Percentiles rank a stretch among this genome's conserved stretches.
Evolutionary conservation across 1,140 invertebrate species (phyloP).

Genomic region (Eurosta solidaginis): DNA sequence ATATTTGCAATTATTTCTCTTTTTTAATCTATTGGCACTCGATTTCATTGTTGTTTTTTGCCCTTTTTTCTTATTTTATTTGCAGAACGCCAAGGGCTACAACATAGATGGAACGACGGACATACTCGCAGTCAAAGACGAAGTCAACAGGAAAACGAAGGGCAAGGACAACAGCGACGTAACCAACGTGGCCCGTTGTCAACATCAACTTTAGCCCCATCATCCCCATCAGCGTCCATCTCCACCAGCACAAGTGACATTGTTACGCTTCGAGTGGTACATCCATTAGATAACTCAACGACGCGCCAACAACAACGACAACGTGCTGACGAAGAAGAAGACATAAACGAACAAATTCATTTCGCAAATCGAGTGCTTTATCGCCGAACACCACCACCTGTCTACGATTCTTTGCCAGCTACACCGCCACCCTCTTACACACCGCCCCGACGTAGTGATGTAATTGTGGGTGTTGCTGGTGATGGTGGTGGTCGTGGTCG

Average conservation of each 20-base stretch:
- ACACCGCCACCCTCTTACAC: slow-evolving; percentile 54
- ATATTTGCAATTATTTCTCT: not conserved
- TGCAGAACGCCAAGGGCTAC: slow-evolving; percentile 10
- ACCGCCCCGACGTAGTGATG: slow-evolving; percentile 36
- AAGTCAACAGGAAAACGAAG: not conserved
- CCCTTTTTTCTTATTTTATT: not conserved
- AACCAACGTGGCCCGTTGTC: not conserved
- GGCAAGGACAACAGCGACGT: not conserved
- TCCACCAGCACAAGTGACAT: not conserved
- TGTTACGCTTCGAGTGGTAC: slow-evolving; percentile 6
- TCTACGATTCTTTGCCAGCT: slow-evolving; percentile 40
- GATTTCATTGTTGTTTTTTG: not conserved
- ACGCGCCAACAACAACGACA: not conserved
- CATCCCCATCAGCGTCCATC: too few species aligned
- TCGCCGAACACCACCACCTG: slow-evolving; percentile 42
- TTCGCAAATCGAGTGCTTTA: slow-evolving; percentile 34
- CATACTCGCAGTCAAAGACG: not conserved
- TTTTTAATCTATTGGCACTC: not conserved
- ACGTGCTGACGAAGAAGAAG: not conserved
- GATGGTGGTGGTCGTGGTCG: not conserved
- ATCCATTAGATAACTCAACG: slow-evolving; percentile 21
- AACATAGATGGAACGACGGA: not conserved
- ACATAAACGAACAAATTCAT: not conserved
- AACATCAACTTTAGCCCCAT: not conserved
- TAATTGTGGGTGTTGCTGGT: not conserved